Base-by-base conservation (phyloP, 2,113 vertebrate genomes). In the Oncorhynchus masou region DNA sequence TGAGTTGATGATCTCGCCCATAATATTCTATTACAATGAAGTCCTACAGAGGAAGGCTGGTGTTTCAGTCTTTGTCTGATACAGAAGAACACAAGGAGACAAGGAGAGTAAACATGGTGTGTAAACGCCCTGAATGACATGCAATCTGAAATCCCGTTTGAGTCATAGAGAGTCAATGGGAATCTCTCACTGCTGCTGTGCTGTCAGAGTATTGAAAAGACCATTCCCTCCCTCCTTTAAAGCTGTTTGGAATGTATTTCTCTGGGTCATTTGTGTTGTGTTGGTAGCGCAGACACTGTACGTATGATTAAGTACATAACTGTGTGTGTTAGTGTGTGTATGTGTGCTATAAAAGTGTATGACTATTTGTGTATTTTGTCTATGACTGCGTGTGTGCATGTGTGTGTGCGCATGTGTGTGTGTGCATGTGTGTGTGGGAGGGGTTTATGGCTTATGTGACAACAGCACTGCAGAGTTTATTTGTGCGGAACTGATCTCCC, bases 371-470 rank as follows among this genome's bases (percentile, higher is more conserved):
- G 11, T 25, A 25, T 72, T 51, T 79, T 79, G 71, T 67, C 70
- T 29, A 11, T 45, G 29, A 77, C 79, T 74, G 79, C 75, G 82
- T 84, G 81, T 81, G 39, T 83, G 81, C 79, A 2, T 73, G 79
- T 74, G 82, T 83, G 81, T 81, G 39, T 72, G 79, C 74, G 82
- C 83, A 80, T 81, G 39, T 73, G 79, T 76, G 82, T 82, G 31
- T 72, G 70, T 20, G 4, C 65, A 74, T 68, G 79, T 64, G 31
- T 29, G 39, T 45, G 39, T 57, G 19, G 39, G 34, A 74, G 73
- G 60, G 60, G 69, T 75, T 81, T 73, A 71, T 34, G 68, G 71
- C 80, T 76, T 83, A 74, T 29, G 59, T 70, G 4, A 67, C 68
- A 77, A 67, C 68, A 77, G 80, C 72, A 68, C 68, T 60, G 49